Conservation (phyloP, 2,113 vertebrate genomes). For the Engraulis encrasicolus region DNA sequence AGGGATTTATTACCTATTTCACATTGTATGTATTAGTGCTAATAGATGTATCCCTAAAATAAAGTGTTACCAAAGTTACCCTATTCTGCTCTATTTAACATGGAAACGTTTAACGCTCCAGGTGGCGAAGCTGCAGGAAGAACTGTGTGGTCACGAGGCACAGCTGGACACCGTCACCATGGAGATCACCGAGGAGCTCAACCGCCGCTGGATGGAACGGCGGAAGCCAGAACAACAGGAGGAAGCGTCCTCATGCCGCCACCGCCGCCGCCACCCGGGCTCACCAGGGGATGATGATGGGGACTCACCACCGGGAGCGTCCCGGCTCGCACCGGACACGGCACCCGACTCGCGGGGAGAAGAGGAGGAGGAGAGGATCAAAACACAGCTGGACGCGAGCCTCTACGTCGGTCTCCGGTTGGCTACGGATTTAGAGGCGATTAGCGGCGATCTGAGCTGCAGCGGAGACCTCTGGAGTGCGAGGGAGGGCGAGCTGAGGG, state of each 20-base stretch:
- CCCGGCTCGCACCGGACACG: not conserved
- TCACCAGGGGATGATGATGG: conserved; percentile 38
- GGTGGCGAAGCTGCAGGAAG: conserved; percentile 81
- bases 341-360: conserved; percentile 57
- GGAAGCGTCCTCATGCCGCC: no score
- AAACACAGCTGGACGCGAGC: conserved; percentile 89
- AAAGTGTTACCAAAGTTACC: no score
- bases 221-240: conserved; percentile 81
- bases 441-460: conserved; percentile 81
- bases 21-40: no score
- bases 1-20: no score
- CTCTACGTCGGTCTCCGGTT: conserved; percentile 90
- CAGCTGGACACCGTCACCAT: conserved; percentile 78
- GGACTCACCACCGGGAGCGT: not conserved
- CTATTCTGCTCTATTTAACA: no score
- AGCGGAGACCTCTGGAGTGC: conserved; percentile 78
- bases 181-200: conserved; percentile 90
- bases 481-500: conserved; percentile 82
- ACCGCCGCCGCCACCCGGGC: conserved; percentile 65
- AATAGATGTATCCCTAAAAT: no score
- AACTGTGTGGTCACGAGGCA: conserved; percentile 82
- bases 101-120: no score
- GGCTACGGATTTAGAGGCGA: conserved; percentile 86
- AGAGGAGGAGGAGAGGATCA: conserved; percentile 84
- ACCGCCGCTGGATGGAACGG: conserved; percentile 89